Base-by-base conservation (phyloP, 2,113 vertebrate species). In the Stomatorhinus ivindoensis region DNA sequence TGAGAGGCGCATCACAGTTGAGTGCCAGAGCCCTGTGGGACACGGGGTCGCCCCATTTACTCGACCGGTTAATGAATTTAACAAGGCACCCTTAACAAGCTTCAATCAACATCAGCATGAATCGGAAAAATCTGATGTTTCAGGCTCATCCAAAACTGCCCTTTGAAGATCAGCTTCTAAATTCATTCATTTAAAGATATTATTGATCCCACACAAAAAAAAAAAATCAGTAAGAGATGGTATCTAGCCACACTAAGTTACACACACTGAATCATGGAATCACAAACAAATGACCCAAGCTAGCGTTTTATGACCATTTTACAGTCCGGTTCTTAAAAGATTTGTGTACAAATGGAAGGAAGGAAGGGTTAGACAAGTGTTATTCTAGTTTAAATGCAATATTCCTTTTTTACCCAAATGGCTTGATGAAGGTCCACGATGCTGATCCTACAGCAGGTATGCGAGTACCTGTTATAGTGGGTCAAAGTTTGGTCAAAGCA, bases 401-500 rank as follows among this genome's bases (percentile, higher is more conserved):
- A 84, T 84, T 84, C 82, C 44, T 44, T 84, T 84, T 84, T 84
- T 84, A 84, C 82, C 82, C 82, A 84, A 84, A 24, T 84, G 82
- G 82, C 82, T 84, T 11, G 82, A 84, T 84, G 82, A 47, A 84
- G 82, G 44, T 84, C 82, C 82, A 84, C 44, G 82, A n/a, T 44
- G 82, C 82, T 84, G 39, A 47, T 84, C 82, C 82, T 84, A 84
- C 82, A 84, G 82, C 82, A 84, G 82, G 82, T 84, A 84, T 84
- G 82, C 44, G 82, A 35, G 6, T 93, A 99, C 98, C 98, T 98
- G 95, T 99, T 99, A 97, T 99, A 99, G 93, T 99, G 98, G 91
- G 98, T 99, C 92, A 99, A 95, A 1, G 98, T 99, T 93, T 99
- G 98, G 95, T 99, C 98, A 93, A 98, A 99, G 2, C 97, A 98